A percentile compares a stretch with the other conserved stretches of the same genome.
Conservation (phyloP, 2,797 vertebrate species). For the Brotogeris chrysoptera region DNA sequence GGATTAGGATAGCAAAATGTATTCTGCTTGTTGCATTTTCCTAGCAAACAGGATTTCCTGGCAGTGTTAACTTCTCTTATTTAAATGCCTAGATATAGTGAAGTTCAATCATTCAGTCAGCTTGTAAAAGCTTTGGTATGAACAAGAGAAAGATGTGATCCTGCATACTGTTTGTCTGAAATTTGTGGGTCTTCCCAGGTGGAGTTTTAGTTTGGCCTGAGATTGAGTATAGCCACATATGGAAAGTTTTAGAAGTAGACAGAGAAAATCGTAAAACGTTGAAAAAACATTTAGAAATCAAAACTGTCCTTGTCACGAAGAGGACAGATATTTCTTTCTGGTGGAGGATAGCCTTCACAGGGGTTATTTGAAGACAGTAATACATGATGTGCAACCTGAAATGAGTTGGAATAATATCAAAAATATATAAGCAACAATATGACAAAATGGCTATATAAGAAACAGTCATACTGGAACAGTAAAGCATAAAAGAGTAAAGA, state of each 20-base stretch:
- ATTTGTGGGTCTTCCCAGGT: neutral
- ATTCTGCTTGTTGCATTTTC: neutral
- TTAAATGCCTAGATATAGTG: neutral
- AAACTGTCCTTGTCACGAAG: neutral
- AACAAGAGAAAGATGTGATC: neutral
- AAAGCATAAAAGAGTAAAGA: neutral
- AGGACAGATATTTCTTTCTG: neutral
- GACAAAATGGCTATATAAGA: neutral
- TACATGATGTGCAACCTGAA: neutral
- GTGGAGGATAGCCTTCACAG: neutral
- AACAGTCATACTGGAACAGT: neutral
- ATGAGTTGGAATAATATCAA: neutral
- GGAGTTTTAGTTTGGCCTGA: neutral
- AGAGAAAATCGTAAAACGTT: neutral
- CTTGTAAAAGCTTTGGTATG: neutral
- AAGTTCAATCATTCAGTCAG: neutral
- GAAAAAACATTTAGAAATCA: neutral
- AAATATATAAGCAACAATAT: neutral
- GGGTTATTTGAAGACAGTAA: neutral
- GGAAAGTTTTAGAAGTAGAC: neutral
- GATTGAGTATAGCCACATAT: neutral
- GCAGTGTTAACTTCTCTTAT: neutral
- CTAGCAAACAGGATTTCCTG: neutral
- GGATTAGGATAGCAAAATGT: neutral
- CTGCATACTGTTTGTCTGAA: neutral